phyloP scores from a whole-genome alignment of 2,888 invertebrate species.

The Lithosia quadra region DNA sequence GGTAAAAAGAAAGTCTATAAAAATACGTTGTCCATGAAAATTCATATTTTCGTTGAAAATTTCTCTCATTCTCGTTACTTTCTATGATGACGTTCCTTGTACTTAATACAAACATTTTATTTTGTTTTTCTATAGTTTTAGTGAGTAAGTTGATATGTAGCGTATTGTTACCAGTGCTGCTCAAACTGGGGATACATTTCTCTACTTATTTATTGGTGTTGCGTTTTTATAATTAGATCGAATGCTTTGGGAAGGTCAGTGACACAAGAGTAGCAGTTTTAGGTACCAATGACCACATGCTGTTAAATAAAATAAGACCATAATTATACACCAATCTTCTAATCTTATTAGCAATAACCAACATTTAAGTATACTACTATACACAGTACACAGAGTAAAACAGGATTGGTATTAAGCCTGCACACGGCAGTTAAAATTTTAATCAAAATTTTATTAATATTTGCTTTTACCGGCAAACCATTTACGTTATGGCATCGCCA shows the following conservation, averaged over 20 bases:
- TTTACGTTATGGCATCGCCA: slow-evolving; percentile 48
- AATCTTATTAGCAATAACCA: slow-evolving; percentile 14
- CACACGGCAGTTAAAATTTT: slow-evolving; percentile 33
- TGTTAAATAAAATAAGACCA: neutral
- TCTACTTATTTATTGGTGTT: neutral
- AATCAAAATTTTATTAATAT: slow-evolving; percentile 53
- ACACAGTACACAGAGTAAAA: neutral
- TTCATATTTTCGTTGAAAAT: slow-evolving; percentile 23
- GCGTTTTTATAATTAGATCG: neutral
- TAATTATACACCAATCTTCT: neutral
- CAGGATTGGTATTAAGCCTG: slow-evolving; percentile 28
- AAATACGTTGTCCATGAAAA: slow-evolving; percentile 37
- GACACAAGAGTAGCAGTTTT: neutral
- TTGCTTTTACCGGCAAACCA: slow-evolving; percentile 42
- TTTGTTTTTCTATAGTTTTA: neutral
- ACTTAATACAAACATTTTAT: neutral
- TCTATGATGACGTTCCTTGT: neutral
- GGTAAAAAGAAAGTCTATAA: slow-evolving; percentile 45
- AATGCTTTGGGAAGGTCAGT: neutral
- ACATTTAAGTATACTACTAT: slow-evolving; percentile 23
- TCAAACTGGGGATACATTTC: no score
- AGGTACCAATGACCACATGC: neutral
- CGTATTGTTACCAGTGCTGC: no score
- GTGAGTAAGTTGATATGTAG: no score
- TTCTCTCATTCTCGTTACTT: slow-evolving; percentile 16